Base-by-base conservation (phyloP, 2,888 invertebrate species). In the Oeneis ivallda region DNA sequence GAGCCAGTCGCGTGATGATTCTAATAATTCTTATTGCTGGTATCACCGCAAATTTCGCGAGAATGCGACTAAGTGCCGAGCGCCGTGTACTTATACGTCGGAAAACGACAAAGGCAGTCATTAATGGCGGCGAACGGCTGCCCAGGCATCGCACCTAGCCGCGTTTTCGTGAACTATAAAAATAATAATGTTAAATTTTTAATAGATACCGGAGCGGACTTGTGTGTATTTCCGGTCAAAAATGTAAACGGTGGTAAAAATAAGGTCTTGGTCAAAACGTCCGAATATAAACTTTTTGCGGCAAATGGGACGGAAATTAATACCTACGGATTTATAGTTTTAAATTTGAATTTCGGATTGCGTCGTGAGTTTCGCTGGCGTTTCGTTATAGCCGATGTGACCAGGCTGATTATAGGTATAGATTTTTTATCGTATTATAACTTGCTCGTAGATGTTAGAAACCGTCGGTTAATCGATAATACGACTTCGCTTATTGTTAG, bases 311-410 rank as follows among this genome's bases (percentile, higher is more conserved):
- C 58, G 10, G 9, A 10, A 3, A 74, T 73, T 11, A 54, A 63
- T 2, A 73, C 72, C 6, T 72, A 70, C 34, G 71, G 69, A 11
- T 49, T 15, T 1, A 43, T 60, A 67, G 3, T 69, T 68, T 34
- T 56, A 7, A 47, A 49, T 19, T 6, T 63, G 6, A 64, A 59
- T 11, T 50, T 75, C 2, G 71, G 72, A 0, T 60, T 73, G 13
- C 70, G 73, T 13, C 71, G 72, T 1, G 65, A 63, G 4, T 73
- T 73, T 41, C 1, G 1, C 0, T 75, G 74, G 73, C 62, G 57
- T 7, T 74, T 74, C 43, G 50, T 74, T 0, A 54, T 74, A 1
- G 74, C 73, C n/a, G 73, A 72, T 15, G 73, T 74, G 11, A 62
- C 45, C 2, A 70, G 26, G 13, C 70, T 41, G 62, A 73, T 50